phyloP scores from a whole-genome alignment of 2,888 invertebrate species.

The Strigamia crassipes region DNA sequence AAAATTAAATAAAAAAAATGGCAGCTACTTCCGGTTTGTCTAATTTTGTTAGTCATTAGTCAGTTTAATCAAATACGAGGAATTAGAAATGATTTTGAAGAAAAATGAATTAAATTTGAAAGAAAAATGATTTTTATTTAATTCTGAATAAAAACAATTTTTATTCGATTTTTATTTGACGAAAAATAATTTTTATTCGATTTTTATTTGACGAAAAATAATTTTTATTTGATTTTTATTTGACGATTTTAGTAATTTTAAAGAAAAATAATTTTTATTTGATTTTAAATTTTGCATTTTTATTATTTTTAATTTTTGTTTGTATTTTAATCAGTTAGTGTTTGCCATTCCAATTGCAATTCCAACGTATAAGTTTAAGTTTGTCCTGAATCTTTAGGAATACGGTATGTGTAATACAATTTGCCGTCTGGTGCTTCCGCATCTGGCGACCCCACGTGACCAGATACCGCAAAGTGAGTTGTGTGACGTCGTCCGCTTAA shows the following conservation, averaged over 20 bases:
- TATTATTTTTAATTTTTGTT: no score
- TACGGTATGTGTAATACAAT: slow-evolving; percentile 42
- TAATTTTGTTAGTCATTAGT: neutral
- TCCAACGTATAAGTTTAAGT: slow-evolving; percentile 8
- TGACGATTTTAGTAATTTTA: no score
- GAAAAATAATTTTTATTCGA: no score
- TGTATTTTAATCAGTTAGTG: no score
- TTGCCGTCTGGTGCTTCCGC: slow-evolving; percentile 34
- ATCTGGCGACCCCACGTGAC: slow-evolving; percentile 43
- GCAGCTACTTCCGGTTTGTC: neutral
- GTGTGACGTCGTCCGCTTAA: slow-evolving; percentile 37
- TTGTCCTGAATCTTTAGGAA: slow-evolving; percentile 37
- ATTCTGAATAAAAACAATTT: neutral
- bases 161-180: neutral
- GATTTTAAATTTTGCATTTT: no score
- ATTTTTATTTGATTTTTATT: no score
- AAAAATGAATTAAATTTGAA: neutral
- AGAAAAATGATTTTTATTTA: neutral
- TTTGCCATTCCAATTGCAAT: neutral
- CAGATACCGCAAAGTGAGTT: slow-evolving; percentile 44
- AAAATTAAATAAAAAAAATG: no score
- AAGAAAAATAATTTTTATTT: no score
- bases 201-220: no score
- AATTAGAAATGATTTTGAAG: no score
- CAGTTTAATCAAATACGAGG: no score